Percentiles rank a stretch among this genome's conserved stretches.
Evolutionary conservation across 2,113 vertebrate genomes (phyloP).

Genomic region (Hydropotes inermis): DNA sequence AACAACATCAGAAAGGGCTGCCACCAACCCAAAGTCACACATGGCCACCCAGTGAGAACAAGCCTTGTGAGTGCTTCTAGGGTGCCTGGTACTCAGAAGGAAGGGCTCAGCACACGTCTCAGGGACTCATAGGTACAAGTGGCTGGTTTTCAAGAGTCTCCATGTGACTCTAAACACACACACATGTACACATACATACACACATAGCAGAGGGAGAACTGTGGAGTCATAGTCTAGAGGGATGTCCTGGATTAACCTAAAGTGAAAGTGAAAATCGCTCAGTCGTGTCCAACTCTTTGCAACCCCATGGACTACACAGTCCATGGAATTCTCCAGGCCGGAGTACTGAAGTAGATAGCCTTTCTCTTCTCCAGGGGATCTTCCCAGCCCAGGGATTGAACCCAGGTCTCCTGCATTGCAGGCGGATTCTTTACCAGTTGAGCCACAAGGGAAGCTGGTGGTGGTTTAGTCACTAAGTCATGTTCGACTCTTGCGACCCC

Average conservation of each 20-base stretch:
- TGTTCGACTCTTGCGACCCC: not conserved
- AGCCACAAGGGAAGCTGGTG: not conserved
- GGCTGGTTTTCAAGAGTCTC: not conserved
- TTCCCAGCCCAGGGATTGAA: not conserved
- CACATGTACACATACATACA: not conserved
- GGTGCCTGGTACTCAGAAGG: accelerated
- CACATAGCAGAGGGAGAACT: too few species aligned
- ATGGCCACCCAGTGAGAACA: not conserved
- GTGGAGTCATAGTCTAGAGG: not conserved
- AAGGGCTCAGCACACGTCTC: accelerated
- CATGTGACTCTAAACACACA: not conserved
- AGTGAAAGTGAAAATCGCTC: not conserved
- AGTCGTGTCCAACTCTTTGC: not conserved
- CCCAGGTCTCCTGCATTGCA: not conserved
- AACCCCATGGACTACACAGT: not conserved
- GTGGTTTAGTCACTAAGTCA: not conserved
- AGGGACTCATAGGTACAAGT: not conserved
- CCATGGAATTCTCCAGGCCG: not conserved
- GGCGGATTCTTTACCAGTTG: not conserved
- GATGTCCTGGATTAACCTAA: not conserved
- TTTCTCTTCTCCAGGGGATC: not conserved
- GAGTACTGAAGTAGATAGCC: not conserved
- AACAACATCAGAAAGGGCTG: not conserved
- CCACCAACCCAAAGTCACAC: not conserved
- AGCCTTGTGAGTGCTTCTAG: not conserved